Conservation (phyloP, 2,797 vertebrate species). For the Cryptoprocta ferox region DNA sequence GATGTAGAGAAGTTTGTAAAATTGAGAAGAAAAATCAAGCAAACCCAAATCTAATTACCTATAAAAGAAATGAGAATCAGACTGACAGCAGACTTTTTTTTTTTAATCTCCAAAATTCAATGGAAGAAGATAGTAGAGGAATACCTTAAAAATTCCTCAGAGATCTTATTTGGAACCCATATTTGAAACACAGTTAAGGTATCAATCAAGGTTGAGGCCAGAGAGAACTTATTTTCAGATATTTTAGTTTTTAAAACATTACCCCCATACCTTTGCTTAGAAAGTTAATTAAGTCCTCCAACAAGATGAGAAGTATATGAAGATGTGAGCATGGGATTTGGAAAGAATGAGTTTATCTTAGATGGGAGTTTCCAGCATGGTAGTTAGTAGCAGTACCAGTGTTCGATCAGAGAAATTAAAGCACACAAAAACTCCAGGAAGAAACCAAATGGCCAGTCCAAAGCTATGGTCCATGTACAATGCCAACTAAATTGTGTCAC, state of each 20-base stretch:
- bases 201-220: neutral
- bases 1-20: neutral
- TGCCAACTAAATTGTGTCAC: neutral
- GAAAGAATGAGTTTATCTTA: neutral
- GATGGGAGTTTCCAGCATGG: neutral
- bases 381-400: too few species aligned
- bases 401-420: neutral
- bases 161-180: neutral
- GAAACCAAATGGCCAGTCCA: neutral
- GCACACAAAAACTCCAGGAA: neutral
- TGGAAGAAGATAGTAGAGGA: neutral
- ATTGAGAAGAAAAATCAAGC: neutral
- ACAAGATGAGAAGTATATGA: neutral
- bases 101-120: neutral
- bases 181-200: neutral
- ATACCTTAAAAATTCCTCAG: neutral
- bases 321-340: neutral
- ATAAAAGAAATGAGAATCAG: neutral
- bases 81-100: neutral
- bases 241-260: neutral
- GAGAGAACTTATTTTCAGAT: neutral
- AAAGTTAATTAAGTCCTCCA: neutral
- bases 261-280: neutral
- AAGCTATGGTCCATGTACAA: neutral
- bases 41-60: neutral